Conservation (phyloP, 2,888 invertebrate species). For the Lepidochitona cinerea region DNA sequence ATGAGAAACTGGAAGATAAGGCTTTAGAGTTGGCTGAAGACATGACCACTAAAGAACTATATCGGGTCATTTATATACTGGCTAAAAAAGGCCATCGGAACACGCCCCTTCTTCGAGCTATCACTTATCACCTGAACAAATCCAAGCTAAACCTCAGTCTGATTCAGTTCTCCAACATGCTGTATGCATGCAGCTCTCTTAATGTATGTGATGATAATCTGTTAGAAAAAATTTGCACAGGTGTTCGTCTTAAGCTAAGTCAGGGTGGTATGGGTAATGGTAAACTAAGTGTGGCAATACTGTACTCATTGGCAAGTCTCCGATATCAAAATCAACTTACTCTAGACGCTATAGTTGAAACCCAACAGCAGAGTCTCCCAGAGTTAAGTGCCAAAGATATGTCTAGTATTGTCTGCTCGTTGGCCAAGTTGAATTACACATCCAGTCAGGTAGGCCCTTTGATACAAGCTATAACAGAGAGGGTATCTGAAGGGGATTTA, state of each 20-base stretch:
- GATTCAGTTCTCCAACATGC: slow-evolving; percentile 26
- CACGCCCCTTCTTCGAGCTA: slow-evolving; percentile 28
- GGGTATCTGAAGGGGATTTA: slow-evolving; percentile 7
- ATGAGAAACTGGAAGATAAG: slow-evolving; percentile 21
- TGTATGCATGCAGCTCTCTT: slow-evolving; percentile 22
- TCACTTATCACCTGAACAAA: slow-evolving; percentile 28
- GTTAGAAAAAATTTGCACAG: slow-evolving; percentile 16
- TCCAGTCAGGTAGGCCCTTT: not conserved
- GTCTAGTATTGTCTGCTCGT: slow-evolving; percentile 12
- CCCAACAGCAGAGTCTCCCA: not conserved
- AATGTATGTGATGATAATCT: slow-evolving; percentile 22
- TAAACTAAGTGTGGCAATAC: slow-evolving; percentile 8
- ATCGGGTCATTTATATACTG: slow-evolving; percentile 28
- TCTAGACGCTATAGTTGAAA: slow-evolving; percentile 15
- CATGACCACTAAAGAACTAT: slow-evolving; percentile 27
- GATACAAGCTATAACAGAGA: not conserved
- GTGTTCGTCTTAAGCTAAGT: slow-evolving; percentile 1
- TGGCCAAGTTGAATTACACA: slow-evolving; percentile 20
- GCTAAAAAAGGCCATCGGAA: slow-evolving; percentile 26
- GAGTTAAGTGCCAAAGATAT: slow-evolving; percentile 8
- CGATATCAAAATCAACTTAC: slow-evolving; percentile 18
- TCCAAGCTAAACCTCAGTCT: slow-evolving; percentile 12
- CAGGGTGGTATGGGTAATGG: not conserved
- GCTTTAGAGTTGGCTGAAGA: slow-evolving; percentile 29
- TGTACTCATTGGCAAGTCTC: slow-evolving; percentile 19